These are phyloP conservation scores for Abramis brama DNA, from an alignment of 2,113 vertebrate species.

Conservation along the genomic window DNA sequence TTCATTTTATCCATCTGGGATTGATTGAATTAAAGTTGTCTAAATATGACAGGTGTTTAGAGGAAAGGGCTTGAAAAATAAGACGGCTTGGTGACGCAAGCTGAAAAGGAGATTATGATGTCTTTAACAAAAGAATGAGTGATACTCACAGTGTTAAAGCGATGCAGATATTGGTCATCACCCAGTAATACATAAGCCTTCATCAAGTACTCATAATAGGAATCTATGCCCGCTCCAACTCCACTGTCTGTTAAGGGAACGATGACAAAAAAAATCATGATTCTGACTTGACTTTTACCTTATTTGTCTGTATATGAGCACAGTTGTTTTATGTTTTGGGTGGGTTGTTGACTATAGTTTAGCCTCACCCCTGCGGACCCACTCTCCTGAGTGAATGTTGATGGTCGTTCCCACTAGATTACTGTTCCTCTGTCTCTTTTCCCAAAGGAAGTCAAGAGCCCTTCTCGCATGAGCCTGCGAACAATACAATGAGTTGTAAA, in stretches of 20 bases:
- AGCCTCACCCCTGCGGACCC: constrained; percentile 80
- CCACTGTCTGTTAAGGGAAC: constrained; percentile 85
- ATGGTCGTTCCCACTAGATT: constrained; percentile 98
- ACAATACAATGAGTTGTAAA: constrained; percentile 28
- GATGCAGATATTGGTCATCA: constrained; percentile 93
- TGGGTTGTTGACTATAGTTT: background rate
- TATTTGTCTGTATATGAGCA: background rate
- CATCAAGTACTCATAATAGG: constrained; percentile 96
- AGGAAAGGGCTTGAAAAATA: background rate
- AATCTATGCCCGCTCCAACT: constrained; percentile 97
- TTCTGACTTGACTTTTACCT: background rate
- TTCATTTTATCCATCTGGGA: background rate
- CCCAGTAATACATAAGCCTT: constrained; percentile 97
- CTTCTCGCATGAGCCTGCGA: constrained; percentile 90
- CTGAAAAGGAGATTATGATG: background rate
- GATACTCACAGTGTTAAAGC: constrained; percentile 93
- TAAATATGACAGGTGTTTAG: background rate
- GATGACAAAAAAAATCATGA: background rate
- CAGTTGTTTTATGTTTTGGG: background rate
- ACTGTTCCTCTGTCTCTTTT: constrained; percentile 97
- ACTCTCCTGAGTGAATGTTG: constrained; percentile 98
- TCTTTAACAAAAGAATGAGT: background rate
- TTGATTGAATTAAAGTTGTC: background rate
- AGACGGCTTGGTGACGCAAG: background rate
- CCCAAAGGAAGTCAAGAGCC: constrained; percentile 98